Evolutionary conservation across 2,797 vertebrate genomes (phyloP), one percentile per base, ranked within the genome.

Genomic region (Gastrophryne carolinensis): DNA sequence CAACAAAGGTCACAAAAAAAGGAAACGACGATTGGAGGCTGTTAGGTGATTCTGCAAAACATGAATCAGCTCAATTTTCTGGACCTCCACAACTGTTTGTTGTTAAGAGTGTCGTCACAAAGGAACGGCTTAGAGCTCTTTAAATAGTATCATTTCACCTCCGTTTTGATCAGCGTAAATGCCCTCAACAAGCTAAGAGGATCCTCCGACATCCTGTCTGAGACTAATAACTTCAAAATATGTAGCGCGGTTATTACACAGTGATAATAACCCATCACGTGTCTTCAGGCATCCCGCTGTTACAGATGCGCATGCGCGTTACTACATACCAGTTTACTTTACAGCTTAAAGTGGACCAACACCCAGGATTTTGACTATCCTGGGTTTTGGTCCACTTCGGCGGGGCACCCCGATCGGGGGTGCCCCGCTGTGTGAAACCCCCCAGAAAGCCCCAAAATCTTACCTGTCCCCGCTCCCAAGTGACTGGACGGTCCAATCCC

Each of bases 1-100:
- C 73, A 64, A 34, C 84, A 82, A 74, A 82, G 83, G 85, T 89
- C 79, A 83, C 13, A 50, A 83, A 86, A 90, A 86, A 86, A 92
- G 91, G 88, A 90, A 87, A 84, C 87, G 80, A 82, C 87, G 87
- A 89, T 87, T 89, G 84, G 87, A 84, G 75, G 65, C 83, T 80
- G 82, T 84, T 83, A 77, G 30, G 67, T 85, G 84, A 87, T 82
- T 82, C 47, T 0, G 37, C 57, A 32, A 78, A 79, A 76, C 79
- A 82, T 79, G 80, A 75, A 83, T 81, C 81, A 62, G 30, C n/a
- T 29, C 19, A 19, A 26, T 69, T 50, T 26, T 34, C 5, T 10
- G 41, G 73, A 61, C 30, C 39, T n/a, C 39, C 29, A 12, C 13
- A 9, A 32, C 11, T 73, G 71, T 64, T 73, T 72, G 37, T 72